phyloP scores from a whole-genome alignment of 2,113 vertebrate species.

The Toxotes chatareus region DNA sequence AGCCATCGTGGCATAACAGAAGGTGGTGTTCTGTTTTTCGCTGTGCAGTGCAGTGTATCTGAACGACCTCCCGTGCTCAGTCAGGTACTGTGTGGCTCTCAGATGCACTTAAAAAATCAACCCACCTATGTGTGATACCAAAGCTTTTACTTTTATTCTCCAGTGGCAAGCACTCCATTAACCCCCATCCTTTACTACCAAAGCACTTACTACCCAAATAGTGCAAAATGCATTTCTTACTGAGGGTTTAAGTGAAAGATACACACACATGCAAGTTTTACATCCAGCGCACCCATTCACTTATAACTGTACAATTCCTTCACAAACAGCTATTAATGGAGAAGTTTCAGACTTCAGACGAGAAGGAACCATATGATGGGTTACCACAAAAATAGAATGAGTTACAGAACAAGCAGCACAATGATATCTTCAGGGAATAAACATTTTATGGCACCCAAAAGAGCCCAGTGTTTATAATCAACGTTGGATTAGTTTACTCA shows the following conservation, averaged over 20 bases:
- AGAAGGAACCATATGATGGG: slow-evolving; percentile 10
- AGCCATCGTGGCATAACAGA: background rate
- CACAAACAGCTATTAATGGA: slow-evolving; percentile 10
- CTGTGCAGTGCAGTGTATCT: background rate
- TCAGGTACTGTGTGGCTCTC: slow-evolving; percentile 34
- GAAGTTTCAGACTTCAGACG: background rate
- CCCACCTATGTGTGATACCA: slow-evolving; percentile 53
- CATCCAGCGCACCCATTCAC: slow-evolving; percentile 7
- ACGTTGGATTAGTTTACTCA: slow-evolving; percentile 45
- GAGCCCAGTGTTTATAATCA: slow-evolving; percentile 44
- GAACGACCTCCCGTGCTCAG: slow-evolving; percentile 18
- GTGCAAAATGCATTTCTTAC: slow-evolving; percentile 37
- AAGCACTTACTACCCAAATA: slow-evolving; percentile 59
- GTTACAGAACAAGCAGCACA: slow-evolving; percentile 1
- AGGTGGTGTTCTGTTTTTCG: background rate
- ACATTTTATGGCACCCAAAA: background rate
- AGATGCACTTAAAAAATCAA: slow-evolving; percentile 62
- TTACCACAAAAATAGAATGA: slow-evolving; percentile 24
- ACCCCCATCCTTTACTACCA: slow-evolving; percentile 33
- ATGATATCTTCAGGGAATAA: slow-evolving; percentile 24
- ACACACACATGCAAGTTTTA: slow-evolving; percentile 41
- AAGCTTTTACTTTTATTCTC: slow-evolving; percentile 71
- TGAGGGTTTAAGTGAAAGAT: slow-evolving; percentile 13
- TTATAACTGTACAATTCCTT: slow-evolving; percentile 14
- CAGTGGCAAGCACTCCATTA: slow-evolving; percentile 66